These are phyloP conservation scores for Fukomys damarensis DNA, from an alignment of 2,113 vertebrate genomes.

Conservation along the genomic window DNA sequence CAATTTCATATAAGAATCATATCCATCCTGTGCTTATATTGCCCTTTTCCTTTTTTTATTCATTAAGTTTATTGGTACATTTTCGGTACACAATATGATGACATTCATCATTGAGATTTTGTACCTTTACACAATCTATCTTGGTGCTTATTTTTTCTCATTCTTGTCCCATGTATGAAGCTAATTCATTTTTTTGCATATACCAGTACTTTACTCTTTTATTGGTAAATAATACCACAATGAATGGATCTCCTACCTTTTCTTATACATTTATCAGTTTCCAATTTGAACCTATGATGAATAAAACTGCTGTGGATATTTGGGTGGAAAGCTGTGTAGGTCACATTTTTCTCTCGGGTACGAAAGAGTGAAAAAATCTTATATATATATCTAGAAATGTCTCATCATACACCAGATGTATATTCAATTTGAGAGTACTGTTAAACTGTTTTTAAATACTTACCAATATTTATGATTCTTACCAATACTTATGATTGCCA, in stretches of 20 bases:
- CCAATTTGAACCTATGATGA: not conserved
- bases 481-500: not conserved
- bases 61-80: no score
- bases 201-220: not conserved
- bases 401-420: not conserved
- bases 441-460: not conserved
- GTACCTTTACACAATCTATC: no score
- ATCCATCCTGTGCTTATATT: not conserved
- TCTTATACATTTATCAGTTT: not conserved
- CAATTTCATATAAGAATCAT: not conserved
- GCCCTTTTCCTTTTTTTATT: not conserved
- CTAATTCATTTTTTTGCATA: not conserved
- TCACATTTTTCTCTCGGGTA: not conserved
- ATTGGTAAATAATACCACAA: not conserved
- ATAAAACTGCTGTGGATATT: not conserved
- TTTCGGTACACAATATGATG: no score
- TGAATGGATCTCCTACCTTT: not conserved
- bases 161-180: not conserved
- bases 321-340: not conserved
- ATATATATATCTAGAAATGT: not conserved
- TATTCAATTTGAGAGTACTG: slow-evolving; percentile 17
- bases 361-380: not conserved
- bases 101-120: no score
- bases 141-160: no score
- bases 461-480: not conserved